Evolutionary conservation across 2,113 vertebrate genomes (phyloP).

Genomic region (Heterotilapia buettikoferi): DNA sequence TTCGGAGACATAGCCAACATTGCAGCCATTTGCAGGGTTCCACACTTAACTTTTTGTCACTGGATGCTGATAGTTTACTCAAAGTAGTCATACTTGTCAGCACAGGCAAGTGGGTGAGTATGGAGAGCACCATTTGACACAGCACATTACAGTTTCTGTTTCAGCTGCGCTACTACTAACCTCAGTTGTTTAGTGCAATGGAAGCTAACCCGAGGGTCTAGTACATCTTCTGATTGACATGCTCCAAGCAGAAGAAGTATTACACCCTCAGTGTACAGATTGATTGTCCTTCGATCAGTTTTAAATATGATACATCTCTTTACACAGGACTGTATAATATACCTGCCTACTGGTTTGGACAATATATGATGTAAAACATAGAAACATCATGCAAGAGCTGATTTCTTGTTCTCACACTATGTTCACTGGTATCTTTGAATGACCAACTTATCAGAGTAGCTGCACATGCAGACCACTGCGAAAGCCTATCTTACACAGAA

Average conservation of each 20-base stretch:
- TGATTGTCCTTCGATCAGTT: neutral
- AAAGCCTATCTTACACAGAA: neutral
- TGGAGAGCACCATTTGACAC: neutral
- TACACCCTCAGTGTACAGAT: neutral
- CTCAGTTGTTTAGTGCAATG: neutral
- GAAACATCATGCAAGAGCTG: neutral
- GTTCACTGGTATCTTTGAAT: neutral
- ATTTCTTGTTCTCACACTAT: neutral
- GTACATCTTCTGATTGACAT: neutral
- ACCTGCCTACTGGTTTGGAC: neutral
- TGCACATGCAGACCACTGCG: neutral
- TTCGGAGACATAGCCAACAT: neutral
- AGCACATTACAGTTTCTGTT: neutral
- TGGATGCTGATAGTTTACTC: neutral
- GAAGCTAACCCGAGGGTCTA: neutral
- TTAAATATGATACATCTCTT: neutral
- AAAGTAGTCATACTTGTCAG: neutral
- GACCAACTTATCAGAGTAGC: neutral
- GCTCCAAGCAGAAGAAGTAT: neutral
- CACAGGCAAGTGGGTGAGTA: neutral
- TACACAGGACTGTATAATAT: neutral
- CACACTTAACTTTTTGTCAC: neutral
- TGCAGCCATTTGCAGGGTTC: neutral
- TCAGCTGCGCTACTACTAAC: accelerated
- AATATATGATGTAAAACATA: neutral